Evolutionary conservation across 2,888 invertebrate species (phyloP).

Genomic region (Mythimna vitellina): DNA sequence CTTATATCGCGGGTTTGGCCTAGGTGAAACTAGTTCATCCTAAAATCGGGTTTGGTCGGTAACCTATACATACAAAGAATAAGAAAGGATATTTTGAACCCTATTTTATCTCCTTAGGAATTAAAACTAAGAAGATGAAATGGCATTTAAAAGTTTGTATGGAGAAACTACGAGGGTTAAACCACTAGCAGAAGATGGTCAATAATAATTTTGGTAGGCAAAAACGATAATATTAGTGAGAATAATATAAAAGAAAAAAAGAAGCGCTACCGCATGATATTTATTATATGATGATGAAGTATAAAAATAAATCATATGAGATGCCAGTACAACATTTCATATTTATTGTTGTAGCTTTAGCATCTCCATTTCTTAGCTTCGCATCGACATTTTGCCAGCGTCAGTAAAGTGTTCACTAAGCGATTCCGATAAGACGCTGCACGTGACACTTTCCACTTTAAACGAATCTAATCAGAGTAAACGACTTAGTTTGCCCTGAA

Average conservation of each 20-base stretch:
- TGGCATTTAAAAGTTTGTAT: no score
- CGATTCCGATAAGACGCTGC: slow-evolving; percentile 14
- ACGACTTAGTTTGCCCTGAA: slow-evolving; percentile 4
- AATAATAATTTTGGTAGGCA: no score
- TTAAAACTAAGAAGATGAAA: no score
- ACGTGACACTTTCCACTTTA: slow-evolving; percentile 7
- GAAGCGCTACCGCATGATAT: background rate
- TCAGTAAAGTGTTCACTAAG: background rate
- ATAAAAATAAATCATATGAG: background rate
- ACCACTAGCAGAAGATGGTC: no score
- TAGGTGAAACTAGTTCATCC: no score
- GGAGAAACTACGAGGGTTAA: no score
- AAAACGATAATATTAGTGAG: background rate
- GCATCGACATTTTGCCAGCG: background rate
- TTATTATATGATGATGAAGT: background rate
- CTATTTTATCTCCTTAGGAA: no score
- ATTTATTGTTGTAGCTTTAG: background rate
- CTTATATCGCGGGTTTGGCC: no score
- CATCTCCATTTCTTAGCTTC: background rate
- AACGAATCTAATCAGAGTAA: slow-evolving; percentile 6
- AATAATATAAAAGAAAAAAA: background rate
- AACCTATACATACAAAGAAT: no score
- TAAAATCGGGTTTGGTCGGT: no score
- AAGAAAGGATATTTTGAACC: no score
- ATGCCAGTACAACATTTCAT: no score